Evolutionary conservation across 2,797 vertebrate genomes (phyloP), one percentile per base, ranked within the genome.

Genomic region (Hydrophis major): DNA sequence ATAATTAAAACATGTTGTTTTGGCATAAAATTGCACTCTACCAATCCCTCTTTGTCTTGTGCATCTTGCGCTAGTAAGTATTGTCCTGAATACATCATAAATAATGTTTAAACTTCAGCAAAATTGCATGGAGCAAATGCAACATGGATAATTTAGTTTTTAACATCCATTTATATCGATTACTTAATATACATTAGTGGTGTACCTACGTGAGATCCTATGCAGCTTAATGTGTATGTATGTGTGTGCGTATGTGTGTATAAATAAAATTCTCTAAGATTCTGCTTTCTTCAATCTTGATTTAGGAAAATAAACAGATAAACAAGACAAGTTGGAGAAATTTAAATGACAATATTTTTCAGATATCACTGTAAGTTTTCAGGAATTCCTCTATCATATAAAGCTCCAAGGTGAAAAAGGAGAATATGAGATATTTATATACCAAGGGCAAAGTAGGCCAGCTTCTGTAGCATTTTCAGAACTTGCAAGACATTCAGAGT

Each of bases 401-500:
- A 90, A 90, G 83, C 37, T 90, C 55, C 87, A 13, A 74, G 37
- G 83, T 88, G 47, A 93, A 55, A 93, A 90, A 90, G n/a, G 60
- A 55, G 37, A 87, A 90, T 93, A 55, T 32, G 61, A 90, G 20
- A 37, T 59, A 90, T 87, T 74, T 87, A 57, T 87, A 57, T 74
- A 87, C 37, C 20, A 86, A 93, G 69, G 16, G 28, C 60, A 50
- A 92, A 37, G 27, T 12, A 90, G 16, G 50, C 18, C 32, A 50
- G 8, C 20, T 57, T 90, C 53, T 74, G 12, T 50, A 87, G 37
- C 27, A 69, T 69, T 93, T 93, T 53, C 92, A 89, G 74, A 83
- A 74, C 11, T 63, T 93, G 11, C 37, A 59, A 90, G 60, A 87
- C 50, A n/a, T 86, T 93, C 74, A 47, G 89, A 96, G 89, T 89